Conservation (phyloP, 2,113 vertebrate genomes). For the Agapornis roseicollis region DNA sequence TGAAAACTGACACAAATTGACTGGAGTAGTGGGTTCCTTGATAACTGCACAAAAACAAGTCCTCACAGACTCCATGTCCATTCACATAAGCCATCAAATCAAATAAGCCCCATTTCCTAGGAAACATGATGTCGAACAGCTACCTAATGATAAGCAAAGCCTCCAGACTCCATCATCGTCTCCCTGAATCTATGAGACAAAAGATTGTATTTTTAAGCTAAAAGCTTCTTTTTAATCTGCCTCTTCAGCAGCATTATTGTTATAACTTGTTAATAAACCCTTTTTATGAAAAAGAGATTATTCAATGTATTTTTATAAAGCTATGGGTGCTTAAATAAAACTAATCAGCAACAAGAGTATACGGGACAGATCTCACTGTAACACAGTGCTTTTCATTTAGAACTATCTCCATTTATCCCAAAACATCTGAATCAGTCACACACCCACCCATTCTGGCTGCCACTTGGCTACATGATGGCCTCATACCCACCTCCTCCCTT, state of each 20-base stretch:
- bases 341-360: neutral
- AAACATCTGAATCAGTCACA: neutral
- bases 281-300: neutral
- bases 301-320: neutral
- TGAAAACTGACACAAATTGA: neutral
- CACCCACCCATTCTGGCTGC: neutral
- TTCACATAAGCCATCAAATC: neutral
- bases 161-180: neutral
- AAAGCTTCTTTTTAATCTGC: neutral
- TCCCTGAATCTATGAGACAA: neutral
- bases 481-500: neutral
- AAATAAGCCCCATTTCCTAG: neutral
- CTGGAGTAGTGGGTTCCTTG: neutral
- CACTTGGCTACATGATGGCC: neutral
- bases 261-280: neutral
- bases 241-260: neutral
- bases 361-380: neutral
- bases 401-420: neutral
- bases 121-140: neutral
- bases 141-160: neutral
- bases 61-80: neutral
- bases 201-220: neutral
- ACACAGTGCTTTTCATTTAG: neutral
- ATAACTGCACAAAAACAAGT: neutral
- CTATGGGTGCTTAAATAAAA: neutral